A percentile compares a stretch with the other conserved stretches of the same genome.
Evolutionary conservation across 2,113 vertebrate genomes (phyloP).

Genomic region (Ptilonorhynchus violaceus): DNA sequence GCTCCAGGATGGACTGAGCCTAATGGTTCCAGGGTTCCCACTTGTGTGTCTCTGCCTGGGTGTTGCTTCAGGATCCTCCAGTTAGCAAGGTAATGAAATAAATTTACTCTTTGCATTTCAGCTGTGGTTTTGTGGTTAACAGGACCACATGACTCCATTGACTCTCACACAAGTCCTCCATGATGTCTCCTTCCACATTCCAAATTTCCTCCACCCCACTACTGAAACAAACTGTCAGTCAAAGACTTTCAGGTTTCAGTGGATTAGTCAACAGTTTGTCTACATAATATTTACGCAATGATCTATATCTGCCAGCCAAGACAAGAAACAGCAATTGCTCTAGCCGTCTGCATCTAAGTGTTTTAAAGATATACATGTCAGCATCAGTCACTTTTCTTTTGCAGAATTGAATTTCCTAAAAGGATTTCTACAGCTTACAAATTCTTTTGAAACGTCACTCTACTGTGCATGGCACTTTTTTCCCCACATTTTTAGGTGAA

Average conservation of each 20-base stretch:
- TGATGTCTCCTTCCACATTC: not conserved
- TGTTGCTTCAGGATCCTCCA: not conserved
- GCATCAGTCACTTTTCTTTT: not conserved
- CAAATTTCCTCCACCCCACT: not conserved
- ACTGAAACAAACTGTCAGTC: not conserved
- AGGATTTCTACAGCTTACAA: not conserved
- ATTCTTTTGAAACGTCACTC: not conserved
- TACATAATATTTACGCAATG: not conserved
- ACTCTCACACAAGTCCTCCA: not conserved
- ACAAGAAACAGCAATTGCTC: not conserved
- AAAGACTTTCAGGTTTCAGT: not conserved
- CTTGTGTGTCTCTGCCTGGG: fast-evolving
- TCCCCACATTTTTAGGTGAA: not conserved
- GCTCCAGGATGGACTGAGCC: not conserved
- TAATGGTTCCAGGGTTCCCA: fast-evolving
- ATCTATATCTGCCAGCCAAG: not conserved
- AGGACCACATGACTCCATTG: fast-evolving
- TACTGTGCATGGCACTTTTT: not conserved
- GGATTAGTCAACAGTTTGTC: not conserved
- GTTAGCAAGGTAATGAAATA: not conserved
- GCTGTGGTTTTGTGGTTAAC: not conserved
- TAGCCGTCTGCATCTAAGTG: not conserved
- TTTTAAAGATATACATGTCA: not conserved
- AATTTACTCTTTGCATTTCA: not conserved
- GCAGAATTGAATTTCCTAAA: not conserved